Conservation (phyloP, 2,113 vertebrate species). For the Ranitomeya variabilis region DNA sequence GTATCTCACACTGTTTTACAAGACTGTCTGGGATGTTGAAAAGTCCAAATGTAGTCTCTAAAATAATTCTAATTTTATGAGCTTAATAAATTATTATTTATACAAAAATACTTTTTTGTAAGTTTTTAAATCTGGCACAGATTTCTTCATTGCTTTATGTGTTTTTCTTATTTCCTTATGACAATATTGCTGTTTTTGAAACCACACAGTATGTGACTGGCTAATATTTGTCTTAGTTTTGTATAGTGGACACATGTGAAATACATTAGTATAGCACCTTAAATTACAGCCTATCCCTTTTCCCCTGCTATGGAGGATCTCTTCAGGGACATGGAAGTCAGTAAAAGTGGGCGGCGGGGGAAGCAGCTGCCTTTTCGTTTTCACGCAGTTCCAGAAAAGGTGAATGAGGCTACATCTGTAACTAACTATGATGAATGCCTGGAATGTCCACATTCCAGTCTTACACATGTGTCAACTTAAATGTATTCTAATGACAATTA, state of each 20-base stretch:
- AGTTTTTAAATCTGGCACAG: neutral
- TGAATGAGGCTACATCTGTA: constrained; percentile 54
- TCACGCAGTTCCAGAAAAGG: constrained; percentile 44
- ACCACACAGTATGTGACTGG: constrained; percentile 5
- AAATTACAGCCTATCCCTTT: constrained; percentile 5
- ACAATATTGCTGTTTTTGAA: neutral
- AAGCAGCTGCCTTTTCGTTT: constrained; percentile 42
- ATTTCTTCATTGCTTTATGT: neutral
- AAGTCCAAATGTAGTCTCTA: neutral
- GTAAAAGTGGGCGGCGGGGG: constrained; percentile 17
- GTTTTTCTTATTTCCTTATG: constrained; percentile 5
- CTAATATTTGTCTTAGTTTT: constrained; percentile 30
- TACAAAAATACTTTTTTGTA: neutral
- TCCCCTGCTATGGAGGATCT: neutral
- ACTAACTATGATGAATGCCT: constrained; percentile 41
- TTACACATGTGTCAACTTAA: constrained; percentile 37
- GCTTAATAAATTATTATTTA: neutral
- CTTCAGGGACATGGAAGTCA: constrained; percentile 10
- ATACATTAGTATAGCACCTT: constrained; percentile 40
- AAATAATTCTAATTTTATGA: neutral
- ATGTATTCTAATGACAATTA: constrained; percentile 37
- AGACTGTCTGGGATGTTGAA: neutral
- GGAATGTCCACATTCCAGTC: constrained; percentile 31
- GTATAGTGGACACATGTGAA: constrained; percentile 36
- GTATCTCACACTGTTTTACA: neutral